Evolutionary conservation across 2,888 invertebrate genomes (phyloP), one percentile per base, ranked within the genome.

Genomic region (Philhelius pedissequus): DNA sequence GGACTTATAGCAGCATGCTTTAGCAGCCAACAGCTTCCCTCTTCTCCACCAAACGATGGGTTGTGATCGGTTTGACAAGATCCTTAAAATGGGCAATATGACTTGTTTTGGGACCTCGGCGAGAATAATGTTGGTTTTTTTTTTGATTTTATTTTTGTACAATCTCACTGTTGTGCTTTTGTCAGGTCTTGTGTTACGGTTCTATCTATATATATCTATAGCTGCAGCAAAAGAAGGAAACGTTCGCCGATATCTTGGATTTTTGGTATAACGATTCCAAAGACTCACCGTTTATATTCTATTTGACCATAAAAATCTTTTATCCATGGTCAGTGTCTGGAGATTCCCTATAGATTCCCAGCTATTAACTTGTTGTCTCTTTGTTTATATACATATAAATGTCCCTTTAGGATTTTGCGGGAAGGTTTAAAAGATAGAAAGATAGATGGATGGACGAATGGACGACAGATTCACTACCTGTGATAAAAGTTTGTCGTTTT

Each of bases 11-110:
- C 27, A 86, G 86, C 68, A 68, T 81, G 76, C 68, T 73, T 69
- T 58, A 60, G 70, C 35, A 43, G 22, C n/a, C 76, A 82, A 52
- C 52, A 48, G 43, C 58, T 43, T 50, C 54, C 27, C 43, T 58
- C 32, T 52, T 9, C 20, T 9, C 11, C 48, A 5, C 32, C 2
- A n/a, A n/a, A 20, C 64, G 32, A 48, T 52, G 38, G 52, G 79
- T 70, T 73, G 84, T 86, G 43, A 77, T 83, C 79, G 66, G 78
- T 81, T 78, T 79, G 84, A 86, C 87, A 86, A 87, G 87, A 87
- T 86, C 86, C 89, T 88, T 86, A 88, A 89, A 88, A 88, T 89
- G 89, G 89, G 86, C 89, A 89, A 81, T 87, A 88, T 88, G 88
- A 87, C 88, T 86, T 82, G 86, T 86, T 87, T 87, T 87, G 87